Conservation (phyloP, 2,888 invertebrate species). For the Cephus runcator region DNA sequence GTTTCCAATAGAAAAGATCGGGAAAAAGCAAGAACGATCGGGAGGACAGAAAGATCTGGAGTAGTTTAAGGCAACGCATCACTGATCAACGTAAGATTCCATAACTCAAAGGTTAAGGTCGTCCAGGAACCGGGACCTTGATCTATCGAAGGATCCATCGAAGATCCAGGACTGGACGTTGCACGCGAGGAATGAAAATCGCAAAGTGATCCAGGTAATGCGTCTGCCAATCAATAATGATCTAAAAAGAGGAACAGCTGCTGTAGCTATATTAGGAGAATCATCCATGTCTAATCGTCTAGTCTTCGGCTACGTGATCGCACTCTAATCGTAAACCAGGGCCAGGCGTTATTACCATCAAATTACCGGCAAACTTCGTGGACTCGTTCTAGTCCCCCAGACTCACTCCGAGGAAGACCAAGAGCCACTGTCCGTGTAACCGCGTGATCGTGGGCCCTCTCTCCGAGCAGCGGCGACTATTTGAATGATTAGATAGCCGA, state of each 20-base stretch:
- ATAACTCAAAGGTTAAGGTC: neutral
- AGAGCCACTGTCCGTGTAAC: slow-evolving; percentile 9
- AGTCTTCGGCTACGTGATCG: slow-evolving; percentile 6
- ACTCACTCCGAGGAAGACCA: slow-evolving; percentile 11
- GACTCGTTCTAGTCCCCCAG: slow-evolving; percentile 7
- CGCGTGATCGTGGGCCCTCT: neutral
- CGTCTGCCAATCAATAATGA: neutral
- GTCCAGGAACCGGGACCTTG: neutral
- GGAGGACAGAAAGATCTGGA: neutral
- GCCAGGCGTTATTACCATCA: slow-evolving; percentile 21
- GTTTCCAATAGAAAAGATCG: neutral
- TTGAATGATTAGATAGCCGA: slow-evolving; percentile 57
- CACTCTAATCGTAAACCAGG: slow-evolving; percentile 17
- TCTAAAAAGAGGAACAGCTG: neutral
- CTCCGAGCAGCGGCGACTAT: slow-evolving; percentile 36
- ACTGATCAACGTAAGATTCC: neutral
- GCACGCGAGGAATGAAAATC: neutral
- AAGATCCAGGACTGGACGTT: neutral
- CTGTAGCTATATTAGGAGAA: neutral
- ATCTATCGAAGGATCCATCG: neutral
- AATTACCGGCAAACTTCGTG: slow-evolving; percentile 20
- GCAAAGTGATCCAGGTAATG: neutral
- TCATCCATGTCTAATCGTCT: slow-evolving; percentile 21
- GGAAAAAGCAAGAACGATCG: neutral
- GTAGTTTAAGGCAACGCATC: neutral